Base-by-base conservation (phyloP, 2,797 vertebrate species). In the Phrynocephalus vlangalii region DNA sequence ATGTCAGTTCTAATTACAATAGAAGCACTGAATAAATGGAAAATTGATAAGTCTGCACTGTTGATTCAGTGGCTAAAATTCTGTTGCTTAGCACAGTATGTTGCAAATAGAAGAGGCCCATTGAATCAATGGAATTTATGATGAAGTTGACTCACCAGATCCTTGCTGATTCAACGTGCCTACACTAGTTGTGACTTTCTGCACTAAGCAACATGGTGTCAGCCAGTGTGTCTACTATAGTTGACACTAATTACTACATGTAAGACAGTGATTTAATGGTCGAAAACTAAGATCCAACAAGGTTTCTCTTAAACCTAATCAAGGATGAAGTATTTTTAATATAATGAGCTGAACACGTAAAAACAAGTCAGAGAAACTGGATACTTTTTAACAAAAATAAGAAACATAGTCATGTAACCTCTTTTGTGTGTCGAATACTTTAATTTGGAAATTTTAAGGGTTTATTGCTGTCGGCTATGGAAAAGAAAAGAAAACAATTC, bases 401-500 rank as follows among this genome's bases (percentile, higher is more conserved):
- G 66, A 50, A 79, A 22, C 68, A 24, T 71, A 77, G 79, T 92
- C 89, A 88, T 75, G 77, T 33, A 87, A 6, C 0, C 70, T 90
- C 7, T 20, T 91, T 91, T 87, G 38, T 66, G 68, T 91, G 90
- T 76, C 63, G 16, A 8, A 33, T 81, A 22, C 5, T 79, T 80
- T 82, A 6, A 5, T 89, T 88, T 88, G 85, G 71, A 92, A 91
- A 92, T 81, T 56, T 90, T 91, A 50, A 85, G 2, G 56, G 1
- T 83, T 80, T 90, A 83, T 11, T 83, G 33, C 83, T 70, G 16
- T 84, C 13, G 28, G 30, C 71, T 22, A 26, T 83, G 77, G 88
- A 75, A 79, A 86, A 86, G 8, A 90, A 94, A 93, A 91, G 6
- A 87, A 38, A 70, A 76, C 72, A 86, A 79, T 68, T 86, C 89